Conservation (phyloP, 2,797 vertebrate species). For the Ptychadena robeensis region DNA sequence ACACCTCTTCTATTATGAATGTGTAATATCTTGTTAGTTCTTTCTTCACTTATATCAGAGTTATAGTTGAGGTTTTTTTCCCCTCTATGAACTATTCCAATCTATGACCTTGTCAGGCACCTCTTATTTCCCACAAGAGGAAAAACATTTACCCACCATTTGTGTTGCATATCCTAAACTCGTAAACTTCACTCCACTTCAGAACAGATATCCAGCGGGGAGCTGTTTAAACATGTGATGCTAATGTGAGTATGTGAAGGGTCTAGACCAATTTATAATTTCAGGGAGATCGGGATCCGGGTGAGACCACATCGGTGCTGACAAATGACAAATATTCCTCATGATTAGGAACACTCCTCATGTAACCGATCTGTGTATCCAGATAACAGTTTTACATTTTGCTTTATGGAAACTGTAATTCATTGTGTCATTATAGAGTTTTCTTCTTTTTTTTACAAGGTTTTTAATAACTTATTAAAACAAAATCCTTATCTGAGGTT, state of each 20-base stretch:
- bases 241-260: conserved; percentile 1
- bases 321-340: conserved; percentile 18
- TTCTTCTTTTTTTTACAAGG: background rate
- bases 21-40: conserved; percentile 11
- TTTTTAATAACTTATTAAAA: background rate
- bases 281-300: background rate
- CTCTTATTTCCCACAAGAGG: conserved; percentile 10
- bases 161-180: conserved; percentile 49
- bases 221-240: conserved; percentile 2
- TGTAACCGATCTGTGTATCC: conserved; percentile 2
- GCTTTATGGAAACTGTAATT: conserved; percentile 32
- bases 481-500: background rate
- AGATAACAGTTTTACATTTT: conserved; percentile 1
- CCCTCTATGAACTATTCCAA: background rate
- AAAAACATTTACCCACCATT: conserved; percentile 33
- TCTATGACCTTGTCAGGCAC: conserved; percentile 7
- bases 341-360: background rate
- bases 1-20: background rate
- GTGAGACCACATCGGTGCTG: conserved; percentile 2
- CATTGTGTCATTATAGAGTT: background rate
- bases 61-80: background rate
- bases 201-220: background rate
- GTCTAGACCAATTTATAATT: conserved; percentile 19
- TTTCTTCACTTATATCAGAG: conserved; percentile 15
- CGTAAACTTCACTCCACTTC: conserved; percentile 45